Conservation (phyloP, 2,797 vertebrate species). For the Vireo griseus region DNA sequence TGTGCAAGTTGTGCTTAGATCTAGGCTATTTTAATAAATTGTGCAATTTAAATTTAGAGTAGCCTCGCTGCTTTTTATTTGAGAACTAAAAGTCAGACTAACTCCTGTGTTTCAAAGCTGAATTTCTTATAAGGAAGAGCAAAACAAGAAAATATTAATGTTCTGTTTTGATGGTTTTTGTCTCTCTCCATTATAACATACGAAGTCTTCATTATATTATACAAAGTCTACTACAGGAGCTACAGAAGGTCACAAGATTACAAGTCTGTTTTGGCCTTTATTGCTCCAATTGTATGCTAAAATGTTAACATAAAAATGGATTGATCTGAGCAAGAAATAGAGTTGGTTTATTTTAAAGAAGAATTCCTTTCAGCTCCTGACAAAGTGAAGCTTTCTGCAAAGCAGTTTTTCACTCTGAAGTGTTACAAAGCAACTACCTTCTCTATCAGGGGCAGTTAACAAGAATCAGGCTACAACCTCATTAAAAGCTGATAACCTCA, state of each 20-base stretch:
- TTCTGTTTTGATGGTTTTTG: neutral
- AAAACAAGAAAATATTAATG: neutral
- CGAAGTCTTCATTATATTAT: neutral
- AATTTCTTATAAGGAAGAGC: neutral
- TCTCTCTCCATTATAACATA: neutral
- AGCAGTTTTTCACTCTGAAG: neutral
- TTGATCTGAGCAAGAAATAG: neutral
- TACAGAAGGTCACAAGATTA: neutral
- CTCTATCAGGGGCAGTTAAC: neutral
- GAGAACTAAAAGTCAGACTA: neutral
- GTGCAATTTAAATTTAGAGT: neutral
- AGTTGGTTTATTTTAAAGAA: neutral
- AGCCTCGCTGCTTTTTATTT: neutral
- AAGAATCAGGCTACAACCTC: neutral
- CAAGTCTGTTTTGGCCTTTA: neutral
- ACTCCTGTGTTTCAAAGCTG: neutral
- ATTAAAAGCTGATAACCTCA: neutral
- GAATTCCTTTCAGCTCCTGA: neutral
- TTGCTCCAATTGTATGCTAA: neutral
- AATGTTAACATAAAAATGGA: neutral
- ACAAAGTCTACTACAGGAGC: neutral
- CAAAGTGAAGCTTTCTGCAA: neutral
- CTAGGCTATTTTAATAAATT: neutral
- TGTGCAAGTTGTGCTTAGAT: neutral
- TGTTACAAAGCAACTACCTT: neutral